Base-by-base conservation (phyloP, 2,113 vertebrate genomes). In the Cervus canadensis region DNA sequence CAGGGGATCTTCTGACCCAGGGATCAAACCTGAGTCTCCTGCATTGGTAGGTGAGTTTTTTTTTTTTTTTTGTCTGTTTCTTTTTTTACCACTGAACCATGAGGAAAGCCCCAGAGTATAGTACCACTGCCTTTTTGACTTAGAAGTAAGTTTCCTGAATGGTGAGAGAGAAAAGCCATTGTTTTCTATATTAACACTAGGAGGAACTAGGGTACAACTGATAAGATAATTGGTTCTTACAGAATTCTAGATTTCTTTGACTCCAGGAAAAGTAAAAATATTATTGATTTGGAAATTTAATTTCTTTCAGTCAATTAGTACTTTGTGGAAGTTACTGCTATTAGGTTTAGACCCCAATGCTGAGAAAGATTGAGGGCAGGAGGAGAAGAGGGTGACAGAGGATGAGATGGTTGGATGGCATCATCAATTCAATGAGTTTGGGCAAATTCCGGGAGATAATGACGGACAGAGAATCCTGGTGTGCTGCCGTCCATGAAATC, bases 241-340 rank as follows among this genome's bases (percentile, higher is more conserved):
- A 94, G 81, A 94, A 94, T 95, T 84, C 50, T 85, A 93, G 54
- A 10, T 76, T 93, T 78, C 67, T 48, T 43, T 96, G 94, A 92
- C 36, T 94, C 64, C 82, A 81, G n/a, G n/a, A 88, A 96, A 87
- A 94, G 21, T 87, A 95, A 74, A 76, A 82, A 33, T 26, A n/a
- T 25, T 5, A 79, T 45, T 95, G 26, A 82, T 67, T 85, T 96
- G 57, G 45, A 94, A 87, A 81, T 86, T 91, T 87, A 54, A 87
- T 14, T 83, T 93, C 71, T 64, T 81, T 87, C 6, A 64, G 4
- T 81, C 56, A 48, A 43, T 79, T 94, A 57, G 30, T 74, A 79
- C 48, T 82, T 90, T 88, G 21, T 95, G 28, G 33, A 85, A 96
- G 93, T 3, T 94, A 30, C 59, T 91, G 0, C 36, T 54, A 26